Conservation (phyloP, 2,113 vertebrate genomes). For the Salvelinus fontinalis region DNA sequence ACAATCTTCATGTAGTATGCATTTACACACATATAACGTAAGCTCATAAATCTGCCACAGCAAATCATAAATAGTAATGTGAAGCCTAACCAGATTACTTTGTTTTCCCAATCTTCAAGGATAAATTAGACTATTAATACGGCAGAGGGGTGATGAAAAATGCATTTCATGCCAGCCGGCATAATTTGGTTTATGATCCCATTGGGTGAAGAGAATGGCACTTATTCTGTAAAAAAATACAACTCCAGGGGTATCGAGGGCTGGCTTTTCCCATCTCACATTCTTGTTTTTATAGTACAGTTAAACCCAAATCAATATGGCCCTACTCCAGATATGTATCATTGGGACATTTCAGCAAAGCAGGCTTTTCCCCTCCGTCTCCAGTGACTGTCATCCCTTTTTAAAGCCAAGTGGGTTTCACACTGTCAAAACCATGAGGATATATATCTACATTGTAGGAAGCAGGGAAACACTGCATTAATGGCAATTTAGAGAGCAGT, state of each 20-base stretch:
- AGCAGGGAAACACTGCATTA: too few species aligned
- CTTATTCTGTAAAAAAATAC: neutral
- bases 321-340: neutral
- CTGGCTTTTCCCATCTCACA: neutral
- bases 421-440: too few species aligned
- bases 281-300: neutral
- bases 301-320: constrained; percentile 10
- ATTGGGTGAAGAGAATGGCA: neutral
- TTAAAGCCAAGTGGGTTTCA: too few species aligned
- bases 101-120: constrained; percentile 1
- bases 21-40: constrained; percentile 2
- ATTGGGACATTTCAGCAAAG: neutral
- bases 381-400: too few species aligned
- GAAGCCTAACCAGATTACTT: constrained; percentile 2
- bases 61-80: constrained; percentile 12
- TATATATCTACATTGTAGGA: too few species aligned
- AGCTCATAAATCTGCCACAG: constrained; percentile 1
- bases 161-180: neutral
- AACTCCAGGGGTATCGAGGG: neutral
- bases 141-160: neutral
- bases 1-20: neutral
- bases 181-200: constrained; percentile 12
- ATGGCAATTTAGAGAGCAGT: too few species aligned
- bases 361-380: too few species aligned
- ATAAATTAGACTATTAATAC: constrained; percentile 12